These are phyloP conservation scores for Amiota mariae DNA, from an alignment of 2,888 invertebrate species.

Conservation along the genomic window DNA sequence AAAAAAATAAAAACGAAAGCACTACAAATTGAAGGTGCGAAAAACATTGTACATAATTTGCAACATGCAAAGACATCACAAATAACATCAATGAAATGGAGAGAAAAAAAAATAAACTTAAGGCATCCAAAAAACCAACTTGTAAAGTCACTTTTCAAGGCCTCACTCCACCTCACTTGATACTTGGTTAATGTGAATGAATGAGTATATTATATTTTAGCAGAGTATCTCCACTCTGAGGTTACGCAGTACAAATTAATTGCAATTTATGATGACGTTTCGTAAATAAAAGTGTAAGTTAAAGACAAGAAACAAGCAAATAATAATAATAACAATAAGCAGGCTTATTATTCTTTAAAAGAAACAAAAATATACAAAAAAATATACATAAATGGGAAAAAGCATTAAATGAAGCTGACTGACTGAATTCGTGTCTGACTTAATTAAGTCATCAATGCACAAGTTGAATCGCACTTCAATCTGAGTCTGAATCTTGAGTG, in stretches of 20 bases:
- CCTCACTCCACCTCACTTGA: conserved; percentile 43
- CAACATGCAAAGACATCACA: conserved; percentile 26
- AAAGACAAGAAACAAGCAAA: conserved; percentile 26
- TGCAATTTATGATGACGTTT: conserved; percentile 68
- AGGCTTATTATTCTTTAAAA: conserved; percentile 31
- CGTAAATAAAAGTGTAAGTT: conserved; percentile 40
- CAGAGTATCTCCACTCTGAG: too few species aligned
- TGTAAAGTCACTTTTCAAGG: conserved; percentile 6
- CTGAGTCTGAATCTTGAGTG: too few species aligned
- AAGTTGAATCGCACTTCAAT: too few species aligned
- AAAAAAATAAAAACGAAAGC: conserved; percentile 13
- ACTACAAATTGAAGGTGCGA: conserved; percentile 29
- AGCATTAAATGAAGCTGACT: too few species aligned
- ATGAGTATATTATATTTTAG: too few species aligned
- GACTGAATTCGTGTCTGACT: conserved; percentile 19
- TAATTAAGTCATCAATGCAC: conserved; percentile 27
- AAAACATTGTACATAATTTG: conserved; percentile 23
- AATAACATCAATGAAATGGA: conserved; percentile 17
- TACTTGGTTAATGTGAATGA: too few species aligned
- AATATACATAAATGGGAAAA: background rate
- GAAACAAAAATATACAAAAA: conserved; percentile 38
- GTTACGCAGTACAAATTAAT: conserved; percentile 55
- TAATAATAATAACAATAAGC: conserved; percentile 22
- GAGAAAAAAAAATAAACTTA: background rate
- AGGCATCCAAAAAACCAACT: background rate